Base-by-base conservation (phyloP, 2,113 vertebrate species). In the Peromyscus polionotus region DNA sequence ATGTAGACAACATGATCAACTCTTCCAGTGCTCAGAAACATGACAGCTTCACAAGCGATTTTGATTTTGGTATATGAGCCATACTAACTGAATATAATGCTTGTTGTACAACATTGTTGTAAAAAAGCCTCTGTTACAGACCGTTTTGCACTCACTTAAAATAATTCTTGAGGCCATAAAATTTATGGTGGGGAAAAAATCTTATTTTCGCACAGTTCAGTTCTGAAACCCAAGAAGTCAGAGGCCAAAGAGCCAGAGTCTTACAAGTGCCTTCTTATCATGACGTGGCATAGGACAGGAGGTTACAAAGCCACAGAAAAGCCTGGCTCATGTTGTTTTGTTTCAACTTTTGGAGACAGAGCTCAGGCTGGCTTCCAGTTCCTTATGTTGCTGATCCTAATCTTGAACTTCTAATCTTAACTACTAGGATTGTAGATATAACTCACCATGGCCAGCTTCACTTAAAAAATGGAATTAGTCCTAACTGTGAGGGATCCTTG, bases 401-500 rank as follows among this genome's bases (percentile, higher is more conserved):
- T 7, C 54, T 51, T 83, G 36, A 83, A 59, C 54, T 59, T n/a
- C 54, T n/a, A 4, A 59, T 22, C 8, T 5, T 83, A 22, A 36
- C 54, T 59, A 3, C 20, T 45, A 36, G 20, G 22, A 63, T 39
- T 63, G 6, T 5, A 26, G 22, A 26, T 42, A n/a, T 61, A 16
- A 36, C 4, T 57, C 17, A 57, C 17, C 51, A 59, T 9, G 57
- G 9, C 19, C 33, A 36, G 31, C 48, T 80, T 26, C 26, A 48
- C 77, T 61, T 42, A 24, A 75, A 39, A 39, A 26, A 68, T 28
- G 16, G 42, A 7, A 68, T 68, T 65, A 26, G 4, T 51, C 36
- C 20, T 13, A 54, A 3, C 0, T 28, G 45, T 1, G 1, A 68
- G 20, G n/a, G 8, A 0, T 11, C 1, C 20, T 42, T 9, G 36